A percentile compares a stretch with the other conserved stretches of the same genome.
These are phyloP conservation scores for Melanostoma mellinum DNA, from an alignment of 2,888 invertebrate genomes.

Conservation along the genomic window DNA sequence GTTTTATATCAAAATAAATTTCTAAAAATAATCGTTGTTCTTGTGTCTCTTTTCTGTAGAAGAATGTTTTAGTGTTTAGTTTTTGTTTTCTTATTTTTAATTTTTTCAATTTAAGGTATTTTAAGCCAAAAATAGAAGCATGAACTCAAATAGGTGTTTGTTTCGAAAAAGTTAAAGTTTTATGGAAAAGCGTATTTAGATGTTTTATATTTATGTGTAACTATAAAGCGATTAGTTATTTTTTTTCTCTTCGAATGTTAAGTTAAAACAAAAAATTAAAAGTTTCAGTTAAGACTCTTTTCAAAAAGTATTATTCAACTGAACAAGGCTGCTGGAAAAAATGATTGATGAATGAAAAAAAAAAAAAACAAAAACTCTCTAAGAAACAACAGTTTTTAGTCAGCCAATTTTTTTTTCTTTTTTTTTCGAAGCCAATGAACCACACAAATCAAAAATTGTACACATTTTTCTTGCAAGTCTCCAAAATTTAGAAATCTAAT, in stretches of 20 bases:
- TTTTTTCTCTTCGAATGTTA: conserved; percentile 36
- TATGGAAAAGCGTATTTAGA: conserved; percentile 25
- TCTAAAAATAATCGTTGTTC: conserved; percentile 46
- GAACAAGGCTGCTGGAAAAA: conserved; percentile 11
- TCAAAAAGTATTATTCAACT: conserved; percentile 57
- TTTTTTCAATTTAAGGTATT: conserved; percentile 12
- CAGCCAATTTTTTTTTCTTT: conserved; percentile 49
- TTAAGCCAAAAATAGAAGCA: conserved; percentile 43
- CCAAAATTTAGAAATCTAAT: conserved; percentile 39
- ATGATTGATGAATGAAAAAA: conserved; percentile 31
- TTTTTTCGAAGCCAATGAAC: conserved; percentile 61
- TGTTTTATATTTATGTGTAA: conserved; percentile 29
- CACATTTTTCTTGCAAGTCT: conserved; percentile 58
- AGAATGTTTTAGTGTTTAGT: conserved; percentile 67
- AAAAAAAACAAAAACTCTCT: conserved; percentile 37
- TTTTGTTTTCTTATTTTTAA: conserved; percentile 27
- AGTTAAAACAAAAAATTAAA: conserved; percentile 41
- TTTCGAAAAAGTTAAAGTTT: conserved; percentile 10
- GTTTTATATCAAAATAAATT: conserved; percentile 26
- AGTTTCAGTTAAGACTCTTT: conserved; percentile 39
- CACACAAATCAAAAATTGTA: conserved; percentile 54
- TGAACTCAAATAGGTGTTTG: conserved; percentile 6
- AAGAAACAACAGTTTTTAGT: conserved; percentile 52
- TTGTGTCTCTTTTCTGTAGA: conserved; percentile 75
- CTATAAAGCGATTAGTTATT: conserved; percentile 52